These are phyloP conservation scores for Drosophila nikananu DNA, from an alignment of 1,140 invertebrate genomes.

Conservation along the genomic window DNA sequence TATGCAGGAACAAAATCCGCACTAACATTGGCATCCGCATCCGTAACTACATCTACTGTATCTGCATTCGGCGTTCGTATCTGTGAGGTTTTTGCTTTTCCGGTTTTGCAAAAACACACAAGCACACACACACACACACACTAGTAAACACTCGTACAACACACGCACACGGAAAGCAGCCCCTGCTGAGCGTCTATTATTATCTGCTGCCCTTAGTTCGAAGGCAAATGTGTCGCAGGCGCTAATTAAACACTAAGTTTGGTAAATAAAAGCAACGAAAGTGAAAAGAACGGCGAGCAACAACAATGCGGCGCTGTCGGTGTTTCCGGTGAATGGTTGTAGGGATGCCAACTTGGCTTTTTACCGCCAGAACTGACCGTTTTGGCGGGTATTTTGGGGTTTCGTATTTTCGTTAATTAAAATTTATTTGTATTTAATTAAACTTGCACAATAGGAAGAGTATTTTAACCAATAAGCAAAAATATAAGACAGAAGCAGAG, in stretches of 20 bases:
- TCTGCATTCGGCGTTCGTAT: slow-evolving; percentile 43
- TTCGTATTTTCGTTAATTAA: too few species aligned
- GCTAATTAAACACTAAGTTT: slow-evolving; percentile 57
- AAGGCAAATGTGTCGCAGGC: slow-evolving; percentile 44
- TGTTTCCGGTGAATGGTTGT: slow-evolving; percentile 42
- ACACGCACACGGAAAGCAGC: not conserved
- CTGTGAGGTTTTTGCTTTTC: slow-evolving; percentile 53
- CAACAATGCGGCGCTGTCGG: slow-evolving; percentile 38
- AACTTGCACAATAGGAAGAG: not conserved
- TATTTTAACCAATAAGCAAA: too few species aligned
- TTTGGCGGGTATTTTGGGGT: not conserved
- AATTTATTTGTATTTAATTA: not conserved
- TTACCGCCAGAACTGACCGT: not conserved
- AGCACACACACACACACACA: slow-evolving; percentile 9
- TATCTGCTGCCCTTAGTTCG: slow-evolving; percentile 63
- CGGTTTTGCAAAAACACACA: slow-evolving; percentile 46
- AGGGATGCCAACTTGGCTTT: not conserved
- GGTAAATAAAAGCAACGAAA: slow-evolving; percentile 62
- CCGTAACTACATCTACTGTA: slow-evolving; percentile 4
- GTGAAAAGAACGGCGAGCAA: slow-evolving; percentile 68
- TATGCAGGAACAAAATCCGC: slow-evolving; percentile 16
- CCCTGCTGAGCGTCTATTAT: slow-evolving; percentile 53
- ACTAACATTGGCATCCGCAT: slow-evolving; percentile 17
- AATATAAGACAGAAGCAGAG: not conserved
- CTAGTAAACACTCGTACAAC: not conserved